Conservation (phyloP, 2,797 vertebrate genomes). For the Heterohyrax brucei region DNA sequence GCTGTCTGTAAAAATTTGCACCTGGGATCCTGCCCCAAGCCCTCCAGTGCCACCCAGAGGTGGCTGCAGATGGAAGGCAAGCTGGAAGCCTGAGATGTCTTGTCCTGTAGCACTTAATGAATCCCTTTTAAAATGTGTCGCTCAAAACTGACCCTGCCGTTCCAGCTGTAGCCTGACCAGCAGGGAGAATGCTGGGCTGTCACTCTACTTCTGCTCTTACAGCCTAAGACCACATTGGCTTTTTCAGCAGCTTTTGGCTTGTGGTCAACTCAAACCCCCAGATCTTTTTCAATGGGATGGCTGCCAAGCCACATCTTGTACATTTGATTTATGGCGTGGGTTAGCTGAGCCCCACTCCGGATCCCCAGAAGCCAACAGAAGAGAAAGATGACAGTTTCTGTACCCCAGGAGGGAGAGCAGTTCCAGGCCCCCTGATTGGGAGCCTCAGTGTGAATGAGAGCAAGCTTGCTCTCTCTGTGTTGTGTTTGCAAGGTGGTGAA, state of each 20-base stretch:
- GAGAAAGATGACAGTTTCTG: slow-evolving; percentile 62
- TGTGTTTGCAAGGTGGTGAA: slow-evolving; percentile 9
- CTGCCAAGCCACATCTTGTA: slow-evolving; percentile 83
- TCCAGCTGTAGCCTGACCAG: neutral
- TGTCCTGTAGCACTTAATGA: neutral
- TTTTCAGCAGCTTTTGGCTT: slow-evolving; percentile 83
- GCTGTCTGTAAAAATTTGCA: neutral
- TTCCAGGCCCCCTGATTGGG: slow-evolving; percentile 28
- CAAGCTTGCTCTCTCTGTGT: neutral
- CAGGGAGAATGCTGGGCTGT: slow-evolving; percentile 58
- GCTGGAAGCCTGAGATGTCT: neutral
- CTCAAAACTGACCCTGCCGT: neutral
- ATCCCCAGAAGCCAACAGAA: slow-evolving; percentile 80
- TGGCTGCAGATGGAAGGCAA: neutral
- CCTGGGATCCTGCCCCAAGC: neutral
- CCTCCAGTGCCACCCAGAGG: neutral
- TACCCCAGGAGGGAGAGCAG: neutral
- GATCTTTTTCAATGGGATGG: slow-evolving; percentile 81
- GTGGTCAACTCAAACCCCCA: slow-evolving; percentile 85
- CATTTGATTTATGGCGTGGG: slow-evolving; percentile 85
- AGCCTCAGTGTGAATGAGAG: neutral
- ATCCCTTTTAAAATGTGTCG: neutral
- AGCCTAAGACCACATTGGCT: slow-evolving; percentile 52
- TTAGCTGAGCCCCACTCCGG: slow-evolving; percentile 71
- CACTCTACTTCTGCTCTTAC: slow-evolving; percentile 30